Percentiles rank a stretch among this genome's conserved stretches.
These are phyloP conservation scores for Sipunculus nudus DNA, from an alignment of 2,888 invertebrate species.

Conservation along the genomic window DNA sequence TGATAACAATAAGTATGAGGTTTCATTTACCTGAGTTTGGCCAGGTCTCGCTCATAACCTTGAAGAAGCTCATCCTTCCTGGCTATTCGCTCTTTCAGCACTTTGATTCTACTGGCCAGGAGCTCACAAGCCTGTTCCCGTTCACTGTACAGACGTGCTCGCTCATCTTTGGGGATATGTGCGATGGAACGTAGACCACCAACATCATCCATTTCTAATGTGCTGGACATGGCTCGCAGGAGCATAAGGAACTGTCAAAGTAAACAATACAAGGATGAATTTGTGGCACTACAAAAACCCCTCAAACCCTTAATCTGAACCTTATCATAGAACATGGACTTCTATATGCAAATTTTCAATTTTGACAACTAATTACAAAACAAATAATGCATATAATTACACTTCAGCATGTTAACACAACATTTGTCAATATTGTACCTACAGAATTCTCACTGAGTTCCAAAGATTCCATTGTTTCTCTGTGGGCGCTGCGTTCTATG, in stretches of 20 bases:
- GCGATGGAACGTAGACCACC: constrained; percentile 60
- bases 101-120: constrained; percentile 51
- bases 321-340: neutral
- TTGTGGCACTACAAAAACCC: no score
- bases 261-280: neutral
- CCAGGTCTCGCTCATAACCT: constrained; percentile 64
- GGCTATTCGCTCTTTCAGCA: constrained; percentile 53
- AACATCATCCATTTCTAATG: constrained; percentile 57
- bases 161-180: constrained; percentile 62
- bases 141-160: constrained; percentile 50
- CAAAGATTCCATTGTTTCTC: constrained; percentile 61
- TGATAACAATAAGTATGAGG: no score
- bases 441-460: constrained; percentile 63
- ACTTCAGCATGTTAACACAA: no score
- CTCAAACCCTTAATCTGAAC: no score
- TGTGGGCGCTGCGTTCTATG: constrained; percentile 61
- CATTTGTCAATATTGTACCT: constrained; percentile 27
- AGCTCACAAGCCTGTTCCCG: constrained; percentile 54
- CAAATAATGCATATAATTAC: no score
- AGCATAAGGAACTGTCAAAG: constrained; percentile 55
- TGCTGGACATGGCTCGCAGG: constrained; percentile 52
- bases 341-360: neutral
- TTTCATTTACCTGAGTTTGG: constrained; percentile 60
- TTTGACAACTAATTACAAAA: no score
- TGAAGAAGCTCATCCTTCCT: constrained; percentile 64